A percentile compares a stretch with the other conserved stretches of the same genome.
phyloP scores from a whole-genome alignment of 2,797 vertebrate genomes.

The Buceros bicornis region DNA sequence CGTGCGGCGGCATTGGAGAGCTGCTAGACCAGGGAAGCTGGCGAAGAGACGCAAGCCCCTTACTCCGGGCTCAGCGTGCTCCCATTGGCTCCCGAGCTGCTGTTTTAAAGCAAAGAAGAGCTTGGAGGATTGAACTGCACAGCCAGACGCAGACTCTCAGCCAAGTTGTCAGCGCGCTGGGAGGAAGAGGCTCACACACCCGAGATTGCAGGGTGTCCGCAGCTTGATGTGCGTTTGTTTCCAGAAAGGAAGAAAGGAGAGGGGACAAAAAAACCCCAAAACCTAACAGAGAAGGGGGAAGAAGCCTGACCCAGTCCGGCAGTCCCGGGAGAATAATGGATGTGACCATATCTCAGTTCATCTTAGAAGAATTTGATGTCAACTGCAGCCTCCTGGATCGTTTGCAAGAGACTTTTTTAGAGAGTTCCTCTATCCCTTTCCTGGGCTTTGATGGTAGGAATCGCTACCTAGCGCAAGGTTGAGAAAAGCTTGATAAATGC shows the following conservation, averaged over 20 bases:
- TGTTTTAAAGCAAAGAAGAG: conserved; percentile 30
- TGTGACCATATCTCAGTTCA: conserved; percentile 69
- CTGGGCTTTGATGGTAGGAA: conserved; percentile 88
- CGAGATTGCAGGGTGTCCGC: conserved; percentile 4
- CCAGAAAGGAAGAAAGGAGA: background rate
- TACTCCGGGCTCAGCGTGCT: background rate
- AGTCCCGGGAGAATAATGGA: conserved; percentile 73
- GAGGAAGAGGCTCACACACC: background rate
- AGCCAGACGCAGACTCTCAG: conserved; percentile 24
- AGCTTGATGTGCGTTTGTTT: background rate
- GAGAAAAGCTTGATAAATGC: background rate
- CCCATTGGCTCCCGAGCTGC: conserved; percentile 67
- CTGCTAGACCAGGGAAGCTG: conserved; percentile 8
- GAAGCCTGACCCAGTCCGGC: conserved; percentile 18
- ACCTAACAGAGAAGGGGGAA: background rate
- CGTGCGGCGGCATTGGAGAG: conserved; percentile 22
- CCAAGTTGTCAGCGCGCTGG: conserved; percentile 53
- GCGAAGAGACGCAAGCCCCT: conserved; percentile 11
- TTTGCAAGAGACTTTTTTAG: conserved; percentile 86
- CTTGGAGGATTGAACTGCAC: background rate
- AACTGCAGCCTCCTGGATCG: conserved; percentile 92
- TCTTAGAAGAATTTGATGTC: conserved; percentile 89
- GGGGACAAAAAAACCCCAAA: background rate
- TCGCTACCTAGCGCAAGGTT: background rate
- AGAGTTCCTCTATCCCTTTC: conserved; percentile 84